Evolutionary conservation across 2,113 vertebrate genomes (phyloP).

Genomic region (Martes martes): DNA sequence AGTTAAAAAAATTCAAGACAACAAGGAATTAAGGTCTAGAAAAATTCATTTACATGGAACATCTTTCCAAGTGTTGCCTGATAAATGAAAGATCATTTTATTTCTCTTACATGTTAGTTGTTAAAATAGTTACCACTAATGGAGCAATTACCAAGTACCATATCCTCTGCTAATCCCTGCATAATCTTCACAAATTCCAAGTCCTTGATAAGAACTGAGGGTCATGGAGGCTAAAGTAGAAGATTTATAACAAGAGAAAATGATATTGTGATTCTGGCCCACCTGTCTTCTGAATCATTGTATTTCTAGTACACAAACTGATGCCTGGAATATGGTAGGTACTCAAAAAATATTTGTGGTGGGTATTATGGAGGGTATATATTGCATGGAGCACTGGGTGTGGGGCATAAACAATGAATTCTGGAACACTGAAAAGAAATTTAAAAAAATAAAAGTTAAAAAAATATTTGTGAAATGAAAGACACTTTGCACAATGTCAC

Average conservation of each 20-base stretch:
- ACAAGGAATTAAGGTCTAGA: not conserved
- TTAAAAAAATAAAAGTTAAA: no score
- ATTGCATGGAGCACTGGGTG: no score
- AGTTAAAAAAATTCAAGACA: not conserved
- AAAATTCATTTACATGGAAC: not conserved
- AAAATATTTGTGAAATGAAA: not conserved
- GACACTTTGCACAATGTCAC: not conserved
- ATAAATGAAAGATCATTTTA: conserved; percentile 7
- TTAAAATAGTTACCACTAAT: not conserved
- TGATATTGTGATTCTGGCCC: not conserved
- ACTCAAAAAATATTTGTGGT: not conserved
- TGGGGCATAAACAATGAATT: no score
- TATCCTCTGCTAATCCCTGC: not conserved
- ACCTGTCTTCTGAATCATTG: not conserved
- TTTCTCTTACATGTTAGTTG: not conserved
- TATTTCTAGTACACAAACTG: not conserved
- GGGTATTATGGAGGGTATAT: no score
- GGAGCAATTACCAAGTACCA: not conserved
- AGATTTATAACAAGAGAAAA: not conserved
- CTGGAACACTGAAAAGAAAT: no score
- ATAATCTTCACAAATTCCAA: not conserved
- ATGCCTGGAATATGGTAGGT: not conserved
- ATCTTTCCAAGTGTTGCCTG: not conserved
- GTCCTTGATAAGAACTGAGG: not conserved
- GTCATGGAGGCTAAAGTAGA: not conserved